phyloP scores from a whole-genome alignment of 2,888 invertebrate species.

The Tuberolachnus salignus region DNA sequence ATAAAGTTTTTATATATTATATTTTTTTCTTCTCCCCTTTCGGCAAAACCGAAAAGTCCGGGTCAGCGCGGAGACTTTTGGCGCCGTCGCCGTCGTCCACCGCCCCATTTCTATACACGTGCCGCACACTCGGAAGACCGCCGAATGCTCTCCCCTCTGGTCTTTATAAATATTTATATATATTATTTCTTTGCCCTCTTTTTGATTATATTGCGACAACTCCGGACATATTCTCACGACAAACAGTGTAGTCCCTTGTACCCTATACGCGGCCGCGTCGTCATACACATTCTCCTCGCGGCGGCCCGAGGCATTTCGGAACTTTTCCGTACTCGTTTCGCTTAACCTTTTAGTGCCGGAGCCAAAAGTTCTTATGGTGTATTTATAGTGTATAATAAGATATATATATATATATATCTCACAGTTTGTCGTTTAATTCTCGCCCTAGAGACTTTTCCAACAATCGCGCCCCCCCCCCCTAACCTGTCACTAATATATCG shows the following conservation, averaged over 20 bases:
- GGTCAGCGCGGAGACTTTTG: conserved; percentile 53
- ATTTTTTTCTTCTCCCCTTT: conserved; percentile 6
- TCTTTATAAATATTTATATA: background rate
- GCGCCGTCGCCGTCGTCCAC: conserved; percentile 39
- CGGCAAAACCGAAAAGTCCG: conserved; percentile 45
- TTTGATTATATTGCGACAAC: conserved; percentile 12
- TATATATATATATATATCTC: background rate
- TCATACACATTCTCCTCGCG: too few species aligned
- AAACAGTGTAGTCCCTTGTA: too few species aligned
- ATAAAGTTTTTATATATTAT: conserved; percentile 41
- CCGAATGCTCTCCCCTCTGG: background rate
- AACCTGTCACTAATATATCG: too few species aligned
- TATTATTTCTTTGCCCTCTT: background rate
- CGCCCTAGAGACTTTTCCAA: background rate
- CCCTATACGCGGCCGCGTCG: too few species aligned
- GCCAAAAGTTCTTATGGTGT: conserved; percentile 28
- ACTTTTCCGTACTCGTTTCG: conserved; percentile 48
- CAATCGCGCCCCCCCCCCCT: too few species aligned
- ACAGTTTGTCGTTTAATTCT: conserved; percentile 46
- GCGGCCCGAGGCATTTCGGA: conserved; percentile 12
- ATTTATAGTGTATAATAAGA: too few species aligned
- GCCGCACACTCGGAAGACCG: conserved; percentile 32
- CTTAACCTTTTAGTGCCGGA: conserved; percentile 45
- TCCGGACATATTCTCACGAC: background rate
- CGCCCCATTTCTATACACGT: conserved; percentile 9